Evolutionary conservation across 2,888 invertebrate species (phyloP), one percentile per base, ranked within the genome.

Genomic region (Drosophila lutescens): DNA sequence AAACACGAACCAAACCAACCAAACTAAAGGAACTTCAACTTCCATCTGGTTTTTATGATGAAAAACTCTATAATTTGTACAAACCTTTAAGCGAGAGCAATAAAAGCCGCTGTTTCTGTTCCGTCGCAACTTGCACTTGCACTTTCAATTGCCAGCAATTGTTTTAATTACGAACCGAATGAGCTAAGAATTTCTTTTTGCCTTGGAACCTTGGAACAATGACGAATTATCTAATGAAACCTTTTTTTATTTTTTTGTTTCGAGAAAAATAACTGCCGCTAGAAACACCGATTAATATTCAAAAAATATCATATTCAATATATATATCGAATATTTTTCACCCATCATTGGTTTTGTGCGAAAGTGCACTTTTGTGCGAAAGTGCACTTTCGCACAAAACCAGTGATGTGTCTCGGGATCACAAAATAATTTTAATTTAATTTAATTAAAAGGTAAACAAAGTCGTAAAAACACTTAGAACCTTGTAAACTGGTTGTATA

Each of bases 111-210:
- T 20, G 15, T n/a, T 65, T 17, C 50, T 20, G 15, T n/a, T 65
- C 23, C 50, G 38, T 34, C 26, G 43, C 43, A 74, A 81, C 84
- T 83, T 80, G 81, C 84, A 59, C 78, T 81, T 84, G 81, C 84
- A 59, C 78, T 81, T 86, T 86, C 78, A 81, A 86, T 81, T 60
- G 46, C 51, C 40, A 34, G 53, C 69, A 81, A 81, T 79, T 50
- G 85, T 77, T 62, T 53, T 34, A 49, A 49, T 49, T 34, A n/a
- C 20, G 50, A 36, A 44, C n/a, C 17, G 17, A 32, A 17, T 23
- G 44, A 2, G 8, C 8, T 26, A 2, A 4, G 26, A 34, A 20
- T 20, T 17, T 49, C 32, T 4, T 32, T 13, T 17, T 32, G 32
- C 13, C 8, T 32, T 5, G 23, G 12, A 13, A 44, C 13, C 8